A percentile compares a stretch with the other conserved stretches of the same genome.
phyloP scores from a whole-genome alignment of 2,113 vertebrate species.

The Serinus canaria region DNA sequence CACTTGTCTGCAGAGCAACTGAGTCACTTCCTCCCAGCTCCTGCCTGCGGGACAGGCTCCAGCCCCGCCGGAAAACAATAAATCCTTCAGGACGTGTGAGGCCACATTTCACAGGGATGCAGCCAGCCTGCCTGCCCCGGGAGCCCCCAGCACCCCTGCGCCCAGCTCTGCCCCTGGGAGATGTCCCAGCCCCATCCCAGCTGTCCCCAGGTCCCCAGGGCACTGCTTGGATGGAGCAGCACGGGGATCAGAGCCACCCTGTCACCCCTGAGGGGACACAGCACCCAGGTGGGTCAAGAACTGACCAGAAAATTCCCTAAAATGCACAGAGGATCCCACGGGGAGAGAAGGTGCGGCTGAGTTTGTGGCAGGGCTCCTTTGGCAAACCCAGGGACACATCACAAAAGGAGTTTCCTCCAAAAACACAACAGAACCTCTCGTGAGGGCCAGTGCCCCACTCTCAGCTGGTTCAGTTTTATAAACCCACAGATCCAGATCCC shows the following conservation, averaged over 20 bases:
- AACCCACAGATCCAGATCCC: not conserved
- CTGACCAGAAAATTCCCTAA: fast-evolving
- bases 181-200: not conserved
- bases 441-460: not conserved
- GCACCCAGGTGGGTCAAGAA: fast-evolving
- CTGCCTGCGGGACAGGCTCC: slow-evolving; percentile 28
- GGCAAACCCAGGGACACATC: not conserved
- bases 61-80: slow-evolving; percentile 52
- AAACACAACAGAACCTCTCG: fast-evolving
- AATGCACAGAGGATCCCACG: fast-evolving
- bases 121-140: not conserved
- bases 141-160: not conserved
- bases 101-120: slow-evolving; percentile 41
- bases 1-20: slow-evolving; percentile 62
- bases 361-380: not conserved
- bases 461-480: not conserved
- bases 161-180: not conserved
- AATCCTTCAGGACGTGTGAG: slow-evolving; percentile 52
- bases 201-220: fast-evolving
- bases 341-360: not conserved
- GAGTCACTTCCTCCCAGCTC: slow-evolving; percentile 67
- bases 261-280: fast-evolving
- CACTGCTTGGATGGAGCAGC: not conserved
- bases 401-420: not conserved
- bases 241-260: fast-evolving